Evolutionary conservation across 1,140 invertebrate genomes (phyloP).

Genomic region (Camponotus pennsylvanicus): DNA sequence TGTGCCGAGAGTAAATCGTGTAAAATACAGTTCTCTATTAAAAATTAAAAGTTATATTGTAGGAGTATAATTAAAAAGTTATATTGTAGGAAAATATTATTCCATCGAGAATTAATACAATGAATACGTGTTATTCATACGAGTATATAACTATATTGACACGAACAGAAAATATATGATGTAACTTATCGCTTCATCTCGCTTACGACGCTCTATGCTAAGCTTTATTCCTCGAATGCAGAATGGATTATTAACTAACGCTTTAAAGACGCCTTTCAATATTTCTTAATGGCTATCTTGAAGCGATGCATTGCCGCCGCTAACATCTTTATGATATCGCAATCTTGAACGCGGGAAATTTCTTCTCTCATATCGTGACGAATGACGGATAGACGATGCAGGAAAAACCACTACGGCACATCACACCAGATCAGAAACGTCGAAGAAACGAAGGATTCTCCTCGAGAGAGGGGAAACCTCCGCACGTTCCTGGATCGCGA

Average conservation of each 20-base stretch:
- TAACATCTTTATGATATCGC: slow-evolving; percentile 45
- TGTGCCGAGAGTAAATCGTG: too few species aligned
- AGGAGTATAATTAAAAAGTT: background rate
- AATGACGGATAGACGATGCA: slow-evolving; percentile 74
- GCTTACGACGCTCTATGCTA: background rate
- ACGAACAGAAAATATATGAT: slow-evolving; percentile 33
- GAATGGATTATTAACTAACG: slow-evolving; percentile 59
- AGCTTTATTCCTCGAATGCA: slow-evolving; percentile 46
- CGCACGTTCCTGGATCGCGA: slow-evolving; percentile 37
- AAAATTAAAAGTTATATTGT: background rate
- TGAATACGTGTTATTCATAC: slow-evolving; percentile 5
- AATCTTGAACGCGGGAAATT: slow-evolving; percentile 36
- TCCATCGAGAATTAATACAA: slow-evolving; percentile 8
- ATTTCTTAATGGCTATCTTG: slow-evolving; percentile 43
- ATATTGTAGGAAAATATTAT: background rate
- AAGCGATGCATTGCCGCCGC: slow-evolving; percentile 4
- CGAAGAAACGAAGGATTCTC: slow-evolving; percentile 24
- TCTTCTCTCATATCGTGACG: slow-evolving; percentile 44
- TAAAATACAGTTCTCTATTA: background rate
- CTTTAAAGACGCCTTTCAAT: slow-evolving; percentile 54
- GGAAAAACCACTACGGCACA: slow-evolving; percentile 80
- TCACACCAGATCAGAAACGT: slow-evolving; percentile 76
- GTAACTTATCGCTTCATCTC: slow-evolving; percentile 45
- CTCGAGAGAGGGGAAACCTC: background rate
- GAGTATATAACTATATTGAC: background rate